Evolutionary conservation across 1,140 invertebrate genomes (phyloP), one percentile per base, ranked within the genome.

Genomic region (Mylabris phalerata): DNA sequence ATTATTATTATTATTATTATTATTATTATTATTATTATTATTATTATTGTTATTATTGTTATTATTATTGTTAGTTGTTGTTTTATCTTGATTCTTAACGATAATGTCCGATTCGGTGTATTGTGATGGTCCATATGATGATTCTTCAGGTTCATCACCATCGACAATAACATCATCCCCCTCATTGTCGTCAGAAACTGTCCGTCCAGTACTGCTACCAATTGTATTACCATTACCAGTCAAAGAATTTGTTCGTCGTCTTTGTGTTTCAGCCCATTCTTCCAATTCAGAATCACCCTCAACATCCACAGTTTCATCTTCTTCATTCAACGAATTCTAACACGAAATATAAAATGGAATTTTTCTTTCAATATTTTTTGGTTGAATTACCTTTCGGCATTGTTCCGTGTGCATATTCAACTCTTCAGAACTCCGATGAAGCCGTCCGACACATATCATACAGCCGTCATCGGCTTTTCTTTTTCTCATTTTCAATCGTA

Each of bases 91-190:
- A 5, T 56, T 61, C 50, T 64, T 66, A 24, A 59, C 54, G 11
- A 79, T 68, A 7, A 85, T 80, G 70, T 85, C 84, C 0, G 79
- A 78, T 57, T 86, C 83, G 3, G 80, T 80, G 68, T 84, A 89
- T 75, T 89, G 87, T 13, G 84, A 74, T 49, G 82, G 81, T 1
- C 87, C 87, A 69, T 84, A 90, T 25, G 63, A 67, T 42, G 9
- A 48, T 63, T 84, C 80, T 40, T 83, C 82, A 2, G 80, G 79
- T 57, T 88, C 87, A 73, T 89, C 87, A 0, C 84, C 86, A 69
- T 89, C 87, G 2, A 89, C 87, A 60, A 88, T 84, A 32, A 90
- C 74, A 65, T 89, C 86, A 41, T 81, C 80, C 57, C 85, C 83
- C 48, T 89, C 87, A 50, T 87, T 85, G 48, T 72, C 68, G 1